phyloP scores from a whole-genome alignment of 2,113 vertebrate genomes.

The Caranx melampygus region DNA sequence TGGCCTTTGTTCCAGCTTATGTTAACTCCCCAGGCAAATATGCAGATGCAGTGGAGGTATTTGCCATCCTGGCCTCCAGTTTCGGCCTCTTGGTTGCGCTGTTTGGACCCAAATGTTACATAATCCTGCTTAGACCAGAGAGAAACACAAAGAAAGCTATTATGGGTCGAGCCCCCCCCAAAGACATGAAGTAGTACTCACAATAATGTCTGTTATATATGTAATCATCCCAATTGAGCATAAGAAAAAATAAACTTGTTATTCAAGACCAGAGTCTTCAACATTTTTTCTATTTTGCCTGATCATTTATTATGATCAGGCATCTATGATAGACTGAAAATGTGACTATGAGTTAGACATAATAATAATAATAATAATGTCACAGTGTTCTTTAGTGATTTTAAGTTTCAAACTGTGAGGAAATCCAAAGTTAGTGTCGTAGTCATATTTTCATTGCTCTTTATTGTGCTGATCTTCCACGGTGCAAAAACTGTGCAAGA shows the following conservation, averaged over 20 bases:
- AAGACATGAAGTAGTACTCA: not conserved
- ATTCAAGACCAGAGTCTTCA: not conserved
- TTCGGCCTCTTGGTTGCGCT: conserved; percentile 78
- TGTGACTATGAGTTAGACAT: not conserved
- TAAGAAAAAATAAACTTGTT: not conserved
- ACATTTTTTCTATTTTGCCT: not conserved
- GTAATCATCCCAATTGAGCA: not conserved
- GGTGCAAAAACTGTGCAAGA: no score
- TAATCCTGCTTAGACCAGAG: conserved; percentile 79
- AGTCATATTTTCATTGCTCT: no score
- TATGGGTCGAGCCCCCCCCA: conserved; percentile 49
- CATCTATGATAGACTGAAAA: not conserved
- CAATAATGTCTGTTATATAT: not conserved
- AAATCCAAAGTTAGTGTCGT: no score
- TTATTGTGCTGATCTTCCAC: no score
- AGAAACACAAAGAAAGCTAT: conserved; percentile 79
- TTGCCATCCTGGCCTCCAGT: conserved; percentile 83
- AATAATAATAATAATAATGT: no score
- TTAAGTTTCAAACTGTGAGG: no score
- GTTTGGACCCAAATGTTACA: conserved; percentile 84
- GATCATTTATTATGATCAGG: not conserved
- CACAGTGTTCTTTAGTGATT: no score
- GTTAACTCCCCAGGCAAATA: conserved; percentile 81
- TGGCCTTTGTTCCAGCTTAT: conserved; percentile 78
- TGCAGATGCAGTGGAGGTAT: conserved; percentile 80